Percentiles rank a stretch among this genome's conserved stretches.
phyloP scores from a whole-genome alignment of 1,140 invertebrate species.

The Atta texana region DNA sequence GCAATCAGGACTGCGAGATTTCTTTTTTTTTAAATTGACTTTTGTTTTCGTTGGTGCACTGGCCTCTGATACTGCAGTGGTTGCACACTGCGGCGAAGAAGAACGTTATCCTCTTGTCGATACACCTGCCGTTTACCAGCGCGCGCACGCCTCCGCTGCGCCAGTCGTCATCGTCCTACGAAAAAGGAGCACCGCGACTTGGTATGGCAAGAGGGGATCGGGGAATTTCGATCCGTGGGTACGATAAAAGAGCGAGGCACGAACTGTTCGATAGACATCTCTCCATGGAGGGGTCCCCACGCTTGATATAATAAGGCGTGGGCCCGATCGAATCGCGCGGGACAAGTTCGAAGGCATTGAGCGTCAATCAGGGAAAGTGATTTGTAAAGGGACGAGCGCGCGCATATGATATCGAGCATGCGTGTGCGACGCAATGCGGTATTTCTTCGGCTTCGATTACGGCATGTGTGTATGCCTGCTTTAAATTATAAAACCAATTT shows the following conservation, averaged over 20 bases:
- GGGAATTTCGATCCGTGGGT: constrained; percentile 62
- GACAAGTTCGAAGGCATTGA: constrained; percentile 76
- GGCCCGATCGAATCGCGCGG: constrained; percentile 68
- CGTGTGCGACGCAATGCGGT: constrained; percentile 50
- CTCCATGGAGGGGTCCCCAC: background rate
- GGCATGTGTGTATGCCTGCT: constrained; percentile 48
- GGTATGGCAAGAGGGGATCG: background rate
- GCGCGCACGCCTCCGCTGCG: constrained; percentile 34
- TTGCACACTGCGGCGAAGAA: background rate
- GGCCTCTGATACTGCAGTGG: background rate
- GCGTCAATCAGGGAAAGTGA: constrained; percentile 82
- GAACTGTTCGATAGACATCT: constrained; percentile 71
- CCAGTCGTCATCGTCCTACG: constrained; percentile 60
- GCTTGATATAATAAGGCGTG: constrained; percentile 70
- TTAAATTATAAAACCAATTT: constrained; percentile 83
- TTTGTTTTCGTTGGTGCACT: constrained; percentile 19
- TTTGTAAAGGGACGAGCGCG: constrained; percentile 73
- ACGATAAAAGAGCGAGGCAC: constrained; percentile 57
- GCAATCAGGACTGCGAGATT: constrained; percentile 23
- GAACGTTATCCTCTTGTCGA: constrained; percentile 63
- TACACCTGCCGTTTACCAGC: constrained; percentile 72
- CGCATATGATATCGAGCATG: constrained; percentile 59
- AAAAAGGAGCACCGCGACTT: constrained; percentile 50
- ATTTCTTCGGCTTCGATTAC: constrained; percentile 68
- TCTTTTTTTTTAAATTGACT: constrained; percentile 13